Evolutionary conservation across 2,888 invertebrate species (phyloP).

Genomic region (Petrolisthes manimaculis): DNA sequence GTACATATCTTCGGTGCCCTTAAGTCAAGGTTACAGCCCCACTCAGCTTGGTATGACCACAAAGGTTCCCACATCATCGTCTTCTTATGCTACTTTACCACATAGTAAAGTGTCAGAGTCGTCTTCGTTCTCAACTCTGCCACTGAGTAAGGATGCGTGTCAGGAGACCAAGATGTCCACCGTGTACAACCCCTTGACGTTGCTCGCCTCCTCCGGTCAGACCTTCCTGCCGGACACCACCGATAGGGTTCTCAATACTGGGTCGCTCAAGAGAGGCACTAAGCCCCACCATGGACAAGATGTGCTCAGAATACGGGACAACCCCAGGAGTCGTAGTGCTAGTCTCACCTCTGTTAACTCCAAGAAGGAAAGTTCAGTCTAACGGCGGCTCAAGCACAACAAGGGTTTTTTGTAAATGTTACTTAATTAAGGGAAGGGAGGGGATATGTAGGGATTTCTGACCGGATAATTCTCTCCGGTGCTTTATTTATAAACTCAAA

Average conservation of each 20-base stretch:
- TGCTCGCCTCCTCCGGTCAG: conserved; percentile 25
- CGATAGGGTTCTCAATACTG: conserved; percentile 31
- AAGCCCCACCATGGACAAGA: conserved; percentile 52
- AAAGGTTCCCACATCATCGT: not conserved
- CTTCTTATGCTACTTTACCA: conserved; percentile 41
- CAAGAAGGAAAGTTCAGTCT: conserved; percentile 54
- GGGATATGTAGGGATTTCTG: not conserved
- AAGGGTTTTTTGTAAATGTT: not conserved
- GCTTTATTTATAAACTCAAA: not conserved
- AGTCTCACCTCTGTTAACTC: conserved; percentile 44
- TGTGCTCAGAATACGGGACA: conserved; percentile 50
- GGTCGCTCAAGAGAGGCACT: conserved; percentile 48
- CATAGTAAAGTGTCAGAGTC: conserved; percentile 26
- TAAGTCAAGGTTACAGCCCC: conserved; percentile 33
- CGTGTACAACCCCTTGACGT: conserved; percentile 51
- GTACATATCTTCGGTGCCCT: conserved; percentile 40
- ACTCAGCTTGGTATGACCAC: conserved; percentile 13
- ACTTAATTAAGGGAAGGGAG: not conserved
- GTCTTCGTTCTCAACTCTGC: conserved; percentile 23
- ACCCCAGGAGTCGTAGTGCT: conserved; percentile 46
- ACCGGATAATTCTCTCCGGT: not conserved
- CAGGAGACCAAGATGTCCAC: conserved; percentile 45
- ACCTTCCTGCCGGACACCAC: not conserved
- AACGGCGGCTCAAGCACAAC: conserved; percentile 37
- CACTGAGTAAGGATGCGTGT: conserved; percentile 24